phyloP scores from a whole-genome alignment of 2,797 vertebrate species.

The Trichosurus vulpecula region DNA sequence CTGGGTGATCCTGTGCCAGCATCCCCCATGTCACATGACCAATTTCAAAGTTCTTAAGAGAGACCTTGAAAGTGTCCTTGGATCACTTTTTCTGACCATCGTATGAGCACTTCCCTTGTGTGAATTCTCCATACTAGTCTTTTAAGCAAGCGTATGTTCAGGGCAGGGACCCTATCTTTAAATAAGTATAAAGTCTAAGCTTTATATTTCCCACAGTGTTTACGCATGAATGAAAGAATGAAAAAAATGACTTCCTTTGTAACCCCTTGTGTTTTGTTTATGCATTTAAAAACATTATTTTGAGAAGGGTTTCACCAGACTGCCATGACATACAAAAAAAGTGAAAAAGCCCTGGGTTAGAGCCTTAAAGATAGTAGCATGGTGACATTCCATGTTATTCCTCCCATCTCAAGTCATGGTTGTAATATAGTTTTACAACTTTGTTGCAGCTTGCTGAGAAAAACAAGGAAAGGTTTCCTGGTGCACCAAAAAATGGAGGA shows the following conservation, averaged over 20 bases:
- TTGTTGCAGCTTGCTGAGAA: conserved; percentile 81
- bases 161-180: neutral
- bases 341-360: neutral
- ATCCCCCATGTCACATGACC: too few species aligned
- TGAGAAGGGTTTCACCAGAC: too few species aligned
- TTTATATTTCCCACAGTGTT: neutral
- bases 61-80: too few species aligned
- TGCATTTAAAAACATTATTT: neutral
- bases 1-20: too few species aligned
- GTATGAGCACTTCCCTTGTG: too few species aligned
- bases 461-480: conserved; percentile 82
- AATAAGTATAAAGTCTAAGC: neutral
- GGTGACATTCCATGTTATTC: neutral
- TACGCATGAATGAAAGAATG: neutral
- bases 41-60: too few species aligned
- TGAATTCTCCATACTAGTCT: too few species aligned
- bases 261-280: neutral
- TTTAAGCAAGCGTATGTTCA: neutral
- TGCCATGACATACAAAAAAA: neutral
- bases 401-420: conserved; percentile 11
- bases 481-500: conserved; percentile 84
- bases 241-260: conserved; percentile 10
- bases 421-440: conserved; percentile 53
- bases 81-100: too few species aligned
- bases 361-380: conserved; percentile 6